Conservation (phyloP, 2,797 vertebrate genomes). For the Ficedula albicollis region DNA sequence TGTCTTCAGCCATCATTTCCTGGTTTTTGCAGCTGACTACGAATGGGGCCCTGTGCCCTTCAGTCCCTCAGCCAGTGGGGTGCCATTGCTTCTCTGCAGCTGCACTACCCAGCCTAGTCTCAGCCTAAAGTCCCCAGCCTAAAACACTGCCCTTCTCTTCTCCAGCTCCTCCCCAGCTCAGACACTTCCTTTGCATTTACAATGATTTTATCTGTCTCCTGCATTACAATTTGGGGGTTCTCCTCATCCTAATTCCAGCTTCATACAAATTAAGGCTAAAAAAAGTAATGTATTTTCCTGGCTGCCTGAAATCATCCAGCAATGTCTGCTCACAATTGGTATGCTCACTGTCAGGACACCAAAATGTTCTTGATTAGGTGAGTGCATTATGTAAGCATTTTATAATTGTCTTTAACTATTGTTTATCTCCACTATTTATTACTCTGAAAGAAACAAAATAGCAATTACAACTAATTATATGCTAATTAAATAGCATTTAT, state of each 20-base stretch:
- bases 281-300: background rate
- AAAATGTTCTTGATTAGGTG: constrained; percentile 10
- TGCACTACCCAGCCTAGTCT: background rate
- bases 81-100: background rate
- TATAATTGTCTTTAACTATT: constrained; percentile 17
- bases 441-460: constrained; percentile 25
- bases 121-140: background rate
- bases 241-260: background rate
- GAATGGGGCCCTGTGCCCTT: background rate
- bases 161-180: background rate
- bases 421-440: constrained; percentile 18
- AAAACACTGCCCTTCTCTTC: background rate
- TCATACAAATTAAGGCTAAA: background rate
- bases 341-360: background rate
- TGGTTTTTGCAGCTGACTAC: background rate
- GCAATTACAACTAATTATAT: constrained; percentile 12
- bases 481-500: constrained; percentile 18
- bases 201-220: background rate
- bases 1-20: background rate
- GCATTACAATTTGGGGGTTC: background rate
- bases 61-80: background rate
- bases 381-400: background rate
- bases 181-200: background rate
- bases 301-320: background rate
- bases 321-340: background rate